A percentile compares a stretch with the other conserved stretches of the same genome.
These are phyloP conservation scores for Cyprinodon diabolis DNA, from an alignment of 2,797 vertebrate genomes.

Conservation along the genomic window DNA sequence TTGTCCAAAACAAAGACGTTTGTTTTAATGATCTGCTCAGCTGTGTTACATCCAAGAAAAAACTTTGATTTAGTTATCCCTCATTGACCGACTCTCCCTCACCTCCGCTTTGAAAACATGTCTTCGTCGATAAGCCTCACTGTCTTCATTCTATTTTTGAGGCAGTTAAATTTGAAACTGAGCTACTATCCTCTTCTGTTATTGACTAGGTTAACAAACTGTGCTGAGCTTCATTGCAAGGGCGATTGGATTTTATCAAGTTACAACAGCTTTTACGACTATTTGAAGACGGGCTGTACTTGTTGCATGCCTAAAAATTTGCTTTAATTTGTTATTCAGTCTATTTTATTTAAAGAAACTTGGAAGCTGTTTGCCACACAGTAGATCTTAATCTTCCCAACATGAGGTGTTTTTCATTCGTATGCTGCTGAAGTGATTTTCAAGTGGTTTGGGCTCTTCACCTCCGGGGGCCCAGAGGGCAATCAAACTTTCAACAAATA, in stretches of 20 bases:
- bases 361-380: constrained; percentile 1
- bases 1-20: constrained; percentile 21
- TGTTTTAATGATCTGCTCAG: constrained; percentile 19
- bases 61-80: constrained; percentile 20
- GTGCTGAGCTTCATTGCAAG: neutral
- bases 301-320: neutral
- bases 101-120: neutral
- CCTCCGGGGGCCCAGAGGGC: constrained; percentile 10
- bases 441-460: constrained; percentile 34
- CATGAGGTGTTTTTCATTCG: constrained; percentile 11
- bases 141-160: constrained; percentile 21
- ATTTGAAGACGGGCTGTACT: constrained; percentile 6
- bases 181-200: neutral
- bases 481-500: constrained; percentile 25
- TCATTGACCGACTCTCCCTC: neutral
- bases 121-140: constrained; percentile 7
- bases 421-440: constrained; percentile 19
- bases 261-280: constrained; percentile 5
- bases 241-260: constrained; percentile 3
- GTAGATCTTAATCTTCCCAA: constrained; percentile 25
- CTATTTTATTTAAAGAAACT: constrained; percentile 10
- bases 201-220: neutral
- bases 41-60: constrained; percentile 14
- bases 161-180: constrained; percentile 15
- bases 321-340: constrained; percentile 2